phyloP scores from a whole-genome alignment of 2,888 invertebrate species.

The Bombylius major region DNA sequence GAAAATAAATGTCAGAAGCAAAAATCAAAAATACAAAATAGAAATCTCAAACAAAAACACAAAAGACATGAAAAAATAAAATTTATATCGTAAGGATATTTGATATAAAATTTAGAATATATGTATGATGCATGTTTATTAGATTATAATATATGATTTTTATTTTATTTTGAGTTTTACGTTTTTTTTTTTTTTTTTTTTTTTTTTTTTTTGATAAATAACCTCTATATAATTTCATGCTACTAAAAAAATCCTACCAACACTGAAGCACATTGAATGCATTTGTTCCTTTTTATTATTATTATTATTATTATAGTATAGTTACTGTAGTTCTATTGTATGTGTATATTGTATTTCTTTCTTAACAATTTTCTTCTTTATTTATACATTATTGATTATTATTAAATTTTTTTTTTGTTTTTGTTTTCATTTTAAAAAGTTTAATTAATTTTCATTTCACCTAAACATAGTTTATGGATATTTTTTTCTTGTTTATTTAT shows the following conservation, averaged over 20 bases:
- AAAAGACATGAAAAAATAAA: too few species aligned
- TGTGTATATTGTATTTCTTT: too few species aligned
- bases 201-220: background rate
- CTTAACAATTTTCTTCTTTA: background rate
- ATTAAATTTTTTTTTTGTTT: background rate
- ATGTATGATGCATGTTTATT: too few species aligned
- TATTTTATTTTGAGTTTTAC: background rate
- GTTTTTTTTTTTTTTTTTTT: background rate
- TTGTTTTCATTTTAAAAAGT: background rate
- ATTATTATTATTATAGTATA: background rate
- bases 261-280: constrained; percentile 14
- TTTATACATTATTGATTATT: background rate
- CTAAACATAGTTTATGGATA: too few species aligned
- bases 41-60: too few species aligned
- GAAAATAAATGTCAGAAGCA: too few species aligned
- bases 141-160: background rate
- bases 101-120: too few species aligned
- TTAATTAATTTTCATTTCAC: background rate
- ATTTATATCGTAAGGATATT: too few species aligned
- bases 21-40: too few species aligned
- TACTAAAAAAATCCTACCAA: constrained; percentile 3
- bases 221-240: too few species aligned
- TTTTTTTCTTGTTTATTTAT: background rate
- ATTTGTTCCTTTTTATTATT: constrained; percentile 1
- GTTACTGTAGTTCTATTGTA: background rate